Conservation (phyloP, 2,797 vertebrate genomes). For the Sciurus vulgaris region DNA sequence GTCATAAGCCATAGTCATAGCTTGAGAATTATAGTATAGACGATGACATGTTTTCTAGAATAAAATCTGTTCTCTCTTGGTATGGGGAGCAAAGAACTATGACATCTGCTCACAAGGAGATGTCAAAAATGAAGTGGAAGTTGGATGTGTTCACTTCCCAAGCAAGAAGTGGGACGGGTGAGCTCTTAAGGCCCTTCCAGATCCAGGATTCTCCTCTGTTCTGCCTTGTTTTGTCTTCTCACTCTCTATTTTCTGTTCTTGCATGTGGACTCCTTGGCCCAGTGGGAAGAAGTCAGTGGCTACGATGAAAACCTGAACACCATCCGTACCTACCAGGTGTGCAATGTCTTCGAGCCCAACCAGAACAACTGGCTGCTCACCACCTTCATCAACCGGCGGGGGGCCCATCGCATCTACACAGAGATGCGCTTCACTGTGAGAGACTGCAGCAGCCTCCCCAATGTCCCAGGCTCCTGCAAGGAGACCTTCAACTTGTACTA, state of each 20-base stretch:
- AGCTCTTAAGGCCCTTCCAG: slow-evolving; percentile 20
- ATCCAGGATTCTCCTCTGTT: not conserved
- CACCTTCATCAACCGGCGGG: slow-evolving; percentile 96
- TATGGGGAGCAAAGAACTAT: not conserved
- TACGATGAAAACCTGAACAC: slow-evolving; percentile 99
- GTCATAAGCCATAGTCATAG: not conserved
- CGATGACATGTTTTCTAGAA: not conserved
- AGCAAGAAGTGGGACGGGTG: not conserved
- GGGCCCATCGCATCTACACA: slow-evolving; percentile 96
- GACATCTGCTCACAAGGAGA: not conserved
- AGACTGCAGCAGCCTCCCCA: slow-evolving; percentile 99
- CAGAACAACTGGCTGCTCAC: slow-evolving; percentile 99
- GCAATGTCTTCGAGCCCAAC: slow-evolving; percentile 98
- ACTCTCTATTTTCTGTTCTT: slow-evolving; percentile 66
- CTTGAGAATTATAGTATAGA: not conserved
- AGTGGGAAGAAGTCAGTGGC: slow-evolving; percentile 99
- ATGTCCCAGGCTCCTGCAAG: slow-evolving; percentile 98
- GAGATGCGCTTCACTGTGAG: slow-evolving; percentile 99
- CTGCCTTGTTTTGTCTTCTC: slow-evolving; percentile 51
- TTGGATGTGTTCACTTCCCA: not conserved
- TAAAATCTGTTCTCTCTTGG: slow-evolving; percentile 3
- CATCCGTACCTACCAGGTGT: slow-evolving; percentile 99
- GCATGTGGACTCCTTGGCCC: slow-evolving; percentile 56
- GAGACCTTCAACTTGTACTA: slow-evolving; percentile 99
- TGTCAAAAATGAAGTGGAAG: not conserved